Conservation (phyloP, 2,797 vertebrate genomes). For the Pangasius krempfi region DNA sequence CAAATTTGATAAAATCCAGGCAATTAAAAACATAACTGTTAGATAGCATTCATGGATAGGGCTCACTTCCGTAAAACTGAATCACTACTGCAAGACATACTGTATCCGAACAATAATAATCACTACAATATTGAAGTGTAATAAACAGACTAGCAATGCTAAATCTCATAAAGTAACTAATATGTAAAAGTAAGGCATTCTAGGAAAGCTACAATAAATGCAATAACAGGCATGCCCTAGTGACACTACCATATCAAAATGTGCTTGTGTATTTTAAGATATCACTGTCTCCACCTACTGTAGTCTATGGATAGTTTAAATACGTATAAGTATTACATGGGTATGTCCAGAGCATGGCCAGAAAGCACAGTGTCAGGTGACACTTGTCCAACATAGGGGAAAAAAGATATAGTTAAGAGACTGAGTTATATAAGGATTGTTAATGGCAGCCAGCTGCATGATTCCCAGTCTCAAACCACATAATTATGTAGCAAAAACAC, state of each 20-base stretch:
- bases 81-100: not conserved
- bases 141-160: not conserved
- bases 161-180: not conserved
- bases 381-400: too few species aligned
- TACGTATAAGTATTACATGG: not conserved
- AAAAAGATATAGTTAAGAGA: constrained; percentile 13
- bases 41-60: not conserved
- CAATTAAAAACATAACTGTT: not conserved
- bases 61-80: not conserved
- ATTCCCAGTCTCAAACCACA: constrained; percentile 28
- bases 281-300: not conserved
- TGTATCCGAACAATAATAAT: not conserved
- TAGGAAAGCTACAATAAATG: not conserved
- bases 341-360: not conserved
- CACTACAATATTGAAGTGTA: not conserved
- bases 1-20: not conserved
- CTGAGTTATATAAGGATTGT: constrained; percentile 45
- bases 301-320: too few species aligned
- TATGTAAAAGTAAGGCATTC: not conserved
- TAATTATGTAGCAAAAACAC: constrained; percentile 23
- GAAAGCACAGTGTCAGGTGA: not conserved
- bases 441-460: constrained; percentile 21
- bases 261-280: not conserved
- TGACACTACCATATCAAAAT: not conserved
- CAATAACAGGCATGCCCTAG: not conserved